A percentile compares a stretch with the other conserved stretches of the same genome.
These are phyloP conservation scores for Drosophila orena DNA, from an alignment of 1,140 invertebrate species.

Conservation along the genomic window DNA sequence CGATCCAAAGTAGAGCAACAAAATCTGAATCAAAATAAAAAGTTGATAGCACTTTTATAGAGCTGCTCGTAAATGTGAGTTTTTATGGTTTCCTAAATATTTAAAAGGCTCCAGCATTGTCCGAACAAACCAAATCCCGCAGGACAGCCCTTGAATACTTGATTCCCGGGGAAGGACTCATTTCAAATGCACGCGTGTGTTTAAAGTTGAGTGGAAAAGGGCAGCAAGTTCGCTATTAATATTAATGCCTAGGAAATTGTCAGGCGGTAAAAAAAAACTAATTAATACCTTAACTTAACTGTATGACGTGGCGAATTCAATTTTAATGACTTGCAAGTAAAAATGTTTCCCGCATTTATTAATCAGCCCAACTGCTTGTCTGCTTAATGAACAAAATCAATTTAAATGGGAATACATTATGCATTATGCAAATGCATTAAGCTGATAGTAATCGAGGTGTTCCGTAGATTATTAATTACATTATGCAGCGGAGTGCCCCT, in stretches of 20 bases:
- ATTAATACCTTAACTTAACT: conserved; percentile 8
- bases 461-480: conserved; percentile 33
- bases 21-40: not conserved
- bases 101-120: conserved; percentile 20
- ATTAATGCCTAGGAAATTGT: conserved; percentile 47
- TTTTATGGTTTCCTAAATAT: conserved; percentile 27
- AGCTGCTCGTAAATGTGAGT: conserved; percentile 3
- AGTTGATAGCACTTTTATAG: not conserved
- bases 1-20: not conserved
- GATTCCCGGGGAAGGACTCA: conserved; percentile 1
- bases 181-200: conserved; percentile 34
- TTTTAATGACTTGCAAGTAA: conserved; percentile 27
- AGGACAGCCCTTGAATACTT: conserved; percentile 24
- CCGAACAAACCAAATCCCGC: conserved; percentile 14
- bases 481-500: not conserved
- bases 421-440: conserved; percentile 39
- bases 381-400: conserved; percentile 51
- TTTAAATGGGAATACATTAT: conserved; percentile 38
- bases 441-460: conserved; percentile 14
- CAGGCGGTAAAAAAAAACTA: conserved; percentile 18
- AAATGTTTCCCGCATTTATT: conserved; percentile 19
- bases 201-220: conserved; percentile 7
- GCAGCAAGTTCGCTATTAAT: conserved; percentile 29
- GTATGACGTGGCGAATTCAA: conserved; percentile 8
- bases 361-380: conserved; percentile 11